These are phyloP conservation scores for Thysanoteuthis rhombus DNA, from an alignment of 2,888 invertebrate genomes.

Conservation along the genomic window DNA sequence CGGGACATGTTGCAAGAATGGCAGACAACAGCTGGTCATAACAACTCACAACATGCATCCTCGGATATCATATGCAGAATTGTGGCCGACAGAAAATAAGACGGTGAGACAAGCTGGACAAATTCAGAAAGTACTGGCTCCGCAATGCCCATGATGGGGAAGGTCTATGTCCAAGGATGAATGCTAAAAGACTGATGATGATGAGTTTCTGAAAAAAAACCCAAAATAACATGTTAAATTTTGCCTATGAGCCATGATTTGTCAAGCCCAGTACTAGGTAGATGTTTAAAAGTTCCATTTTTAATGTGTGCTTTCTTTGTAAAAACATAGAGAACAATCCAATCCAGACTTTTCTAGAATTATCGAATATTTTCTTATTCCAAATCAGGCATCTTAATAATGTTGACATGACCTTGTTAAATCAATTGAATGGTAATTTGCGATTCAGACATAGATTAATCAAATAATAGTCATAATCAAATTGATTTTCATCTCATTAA, in stretches of 20 bases:
- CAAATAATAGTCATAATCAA: conserved; percentile 12
- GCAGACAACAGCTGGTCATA: too few relatives aligned
- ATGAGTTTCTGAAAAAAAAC: too few relatives aligned
- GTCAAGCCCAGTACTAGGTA: background rate
- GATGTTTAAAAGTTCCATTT: background rate
- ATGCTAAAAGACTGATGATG: too few relatives aligned
- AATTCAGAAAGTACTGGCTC: too few relatives aligned
- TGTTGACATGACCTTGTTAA: conserved; percentile 12
- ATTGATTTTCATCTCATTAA: background rate
- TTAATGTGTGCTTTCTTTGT: background rate
- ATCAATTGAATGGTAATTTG: conserved; percentile 12
- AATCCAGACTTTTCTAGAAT: background rate
- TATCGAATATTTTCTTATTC: background rate
- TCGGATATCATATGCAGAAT: too few relatives aligned
- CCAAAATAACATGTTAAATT: background rate
- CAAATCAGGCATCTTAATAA: background rate
- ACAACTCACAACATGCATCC: too few relatives aligned
- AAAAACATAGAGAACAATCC: background rate
- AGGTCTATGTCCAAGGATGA: too few relatives aligned
- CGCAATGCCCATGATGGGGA: too few relatives aligned
- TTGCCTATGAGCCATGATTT: background rate
- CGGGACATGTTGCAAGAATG: too few relatives aligned
- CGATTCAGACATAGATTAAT: background rate
- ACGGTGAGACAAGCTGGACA: too few relatives aligned
- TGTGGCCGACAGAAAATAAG: too few relatives aligned